Evolutionary conservation across 1,140 invertebrate species (phyloP).

Genomic region (Wasmannia auropunctata): DNA sequence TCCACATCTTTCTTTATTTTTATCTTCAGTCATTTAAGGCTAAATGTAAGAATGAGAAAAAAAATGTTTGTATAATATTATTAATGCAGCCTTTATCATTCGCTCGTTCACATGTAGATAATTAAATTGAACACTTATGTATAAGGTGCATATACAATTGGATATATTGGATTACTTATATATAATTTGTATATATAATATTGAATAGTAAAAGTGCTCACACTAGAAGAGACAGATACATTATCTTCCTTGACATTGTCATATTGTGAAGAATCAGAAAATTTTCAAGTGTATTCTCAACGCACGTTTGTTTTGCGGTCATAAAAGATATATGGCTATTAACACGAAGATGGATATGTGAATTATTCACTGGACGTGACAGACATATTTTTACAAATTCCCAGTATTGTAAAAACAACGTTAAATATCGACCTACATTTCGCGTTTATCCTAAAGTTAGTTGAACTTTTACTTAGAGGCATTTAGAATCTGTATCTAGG

Average conservation of each 20-base stretch:
- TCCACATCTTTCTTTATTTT: neutral
- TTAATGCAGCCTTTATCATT: neutral
- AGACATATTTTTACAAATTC: conserved; percentile 29
- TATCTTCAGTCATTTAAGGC: neutral
- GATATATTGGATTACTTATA: neutral
- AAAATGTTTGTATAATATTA: too few species aligned
- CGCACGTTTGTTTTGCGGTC: neutral
- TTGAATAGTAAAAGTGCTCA: neutral
- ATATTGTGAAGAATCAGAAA: conserved; percentile 23
- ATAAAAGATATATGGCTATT: conserved; percentile 21
- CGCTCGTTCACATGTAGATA: neutral
- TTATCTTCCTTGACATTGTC: conserved; percentile 18
- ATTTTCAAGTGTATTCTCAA: neutral
- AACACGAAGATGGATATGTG: conserved; percentile 13
- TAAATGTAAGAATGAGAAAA: conserved; percentile 7
- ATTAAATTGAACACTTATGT: neutral
- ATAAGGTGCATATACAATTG: conserved; percentile 15
- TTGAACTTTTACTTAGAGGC: neutral
- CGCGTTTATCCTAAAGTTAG: neutral
- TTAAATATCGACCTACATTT: conserved; percentile 12
- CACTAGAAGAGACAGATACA: conserved; percentile 29
- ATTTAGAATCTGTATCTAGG: neutral
- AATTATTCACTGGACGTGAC: conserved; percentile 9
- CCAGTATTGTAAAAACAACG: conserved; percentile 16
- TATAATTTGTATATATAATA: neutral